Evolutionary conservation across 2,797 vertebrate genomes (phyloP).

Genomic region (Scolopax bukidnonensis): DNA sequence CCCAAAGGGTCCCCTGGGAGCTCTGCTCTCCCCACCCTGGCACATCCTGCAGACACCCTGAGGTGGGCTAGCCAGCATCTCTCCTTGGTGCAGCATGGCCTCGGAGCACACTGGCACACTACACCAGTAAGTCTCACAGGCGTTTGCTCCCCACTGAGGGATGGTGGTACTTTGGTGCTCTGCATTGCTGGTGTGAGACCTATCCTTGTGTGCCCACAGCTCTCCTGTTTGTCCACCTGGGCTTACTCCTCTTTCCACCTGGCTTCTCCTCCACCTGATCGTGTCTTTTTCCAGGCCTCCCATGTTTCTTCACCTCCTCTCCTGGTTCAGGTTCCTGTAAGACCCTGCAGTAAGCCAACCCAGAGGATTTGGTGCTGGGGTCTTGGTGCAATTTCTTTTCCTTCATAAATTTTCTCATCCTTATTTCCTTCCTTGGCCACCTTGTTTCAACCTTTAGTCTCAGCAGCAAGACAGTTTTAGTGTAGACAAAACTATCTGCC

Average conservation of each 20-base stretch:
- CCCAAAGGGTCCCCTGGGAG: background rate
- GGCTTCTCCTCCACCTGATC: background rate
- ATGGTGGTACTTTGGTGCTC: fast-evolving
- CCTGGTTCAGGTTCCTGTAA: background rate
- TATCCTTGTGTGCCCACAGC: background rate
- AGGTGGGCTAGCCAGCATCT: background rate
- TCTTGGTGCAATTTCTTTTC: background rate
- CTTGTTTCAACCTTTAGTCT: background rate
- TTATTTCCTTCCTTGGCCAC: background rate
- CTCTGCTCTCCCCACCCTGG: background rate
- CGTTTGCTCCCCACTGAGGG: background rate
- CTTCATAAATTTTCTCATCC: background rate
- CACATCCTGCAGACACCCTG: background rate
- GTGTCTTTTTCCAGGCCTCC: background rate
- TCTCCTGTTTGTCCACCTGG: background rate
- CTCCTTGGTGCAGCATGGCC: background rate
- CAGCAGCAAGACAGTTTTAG: background rate
- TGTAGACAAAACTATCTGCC: background rate
- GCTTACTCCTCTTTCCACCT: background rate
- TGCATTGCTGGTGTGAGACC: background rate
- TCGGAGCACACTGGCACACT: fast-evolving
- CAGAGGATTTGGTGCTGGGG: background rate
- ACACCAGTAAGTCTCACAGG: background rate
- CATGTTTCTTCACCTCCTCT: background rate
- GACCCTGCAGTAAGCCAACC: background rate